Percentiles rank a stretch among this genome's conserved stretches.
phyloP scores from a whole-genome alignment of 2,888 invertebrate genomes.

The Dusona sp. region DNA sequence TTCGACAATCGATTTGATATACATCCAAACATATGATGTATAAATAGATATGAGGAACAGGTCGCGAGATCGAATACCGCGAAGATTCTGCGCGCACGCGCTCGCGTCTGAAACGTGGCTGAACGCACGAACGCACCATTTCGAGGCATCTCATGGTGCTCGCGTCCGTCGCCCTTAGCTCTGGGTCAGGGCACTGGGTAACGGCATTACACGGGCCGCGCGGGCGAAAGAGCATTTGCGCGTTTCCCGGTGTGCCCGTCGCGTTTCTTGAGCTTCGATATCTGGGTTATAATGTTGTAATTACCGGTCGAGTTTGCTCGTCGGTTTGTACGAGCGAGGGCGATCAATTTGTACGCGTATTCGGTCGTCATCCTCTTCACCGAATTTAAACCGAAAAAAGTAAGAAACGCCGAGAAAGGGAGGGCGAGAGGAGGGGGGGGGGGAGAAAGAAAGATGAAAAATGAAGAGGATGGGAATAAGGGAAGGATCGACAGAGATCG shows the following conservation, averaged over 20 bases:
- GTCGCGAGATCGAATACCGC: slow-evolving; percentile 40
- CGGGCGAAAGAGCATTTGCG: slow-evolving; percentile 50
- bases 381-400: slow-evolving; percentile 21
- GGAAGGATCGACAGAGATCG: slow-evolving; percentile 18
- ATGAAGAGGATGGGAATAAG: background rate
- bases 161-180: slow-evolving; percentile 81
- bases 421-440: background rate
- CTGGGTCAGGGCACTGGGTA: slow-evolving; percentile 83
- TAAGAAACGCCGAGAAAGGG: background rate
- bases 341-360: slow-evolving; percentile 29
- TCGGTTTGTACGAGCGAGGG: slow-evolving; percentile 41
- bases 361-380: slow-evolving; percentile 5
- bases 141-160: slow-evolving; percentile 72
- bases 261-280: slow-evolving; percentile 71
- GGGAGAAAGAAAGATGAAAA: background rate
- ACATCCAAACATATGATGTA: background rate
- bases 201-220: slow-evolving; percentile 76
- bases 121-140: slow-evolving; percentile 73
- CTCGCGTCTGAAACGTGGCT: slow-evolving; percentile 27
- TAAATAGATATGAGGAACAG: slow-evolving; percentile 20
- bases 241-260: slow-evolving; percentile 26
- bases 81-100: slow-evolving; percentile 21
- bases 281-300: slow-evolving; percentile 82
- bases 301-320: slow-evolving; percentile 61
- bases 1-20: background rate